Percentiles rank a stretch among this genome's conserved stretches.
phyloP scores from a whole-genome alignment of 2,113 vertebrate genomes.

The Tretioscincus oriximinensis region DNA sequence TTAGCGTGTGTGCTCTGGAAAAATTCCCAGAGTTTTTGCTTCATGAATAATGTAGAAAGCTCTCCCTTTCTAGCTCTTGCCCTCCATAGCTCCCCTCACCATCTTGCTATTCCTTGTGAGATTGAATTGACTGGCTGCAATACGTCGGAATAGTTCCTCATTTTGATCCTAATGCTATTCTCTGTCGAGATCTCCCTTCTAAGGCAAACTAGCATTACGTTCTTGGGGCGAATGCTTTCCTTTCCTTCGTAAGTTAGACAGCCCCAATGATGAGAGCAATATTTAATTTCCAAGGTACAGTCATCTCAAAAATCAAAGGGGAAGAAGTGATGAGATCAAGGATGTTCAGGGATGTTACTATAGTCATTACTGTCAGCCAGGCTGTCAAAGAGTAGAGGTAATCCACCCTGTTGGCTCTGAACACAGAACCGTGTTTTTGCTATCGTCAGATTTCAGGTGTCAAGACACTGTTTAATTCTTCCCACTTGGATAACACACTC shows the following conservation, averaged over 20 bases:
- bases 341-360: constrained; percentile 43
- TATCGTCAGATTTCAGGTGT: constrained; percentile 45
- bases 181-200: constrained; percentile 46
- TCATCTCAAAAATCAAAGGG: constrained; percentile 55
- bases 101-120: constrained; percentile 39
- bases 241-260: constrained; percentile 47
- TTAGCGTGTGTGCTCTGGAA: constrained; percentile 65
- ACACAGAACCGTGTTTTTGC: constrained; percentile 33
- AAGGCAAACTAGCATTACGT: constrained; percentile 43
- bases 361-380: constrained; percentile 60
- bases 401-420: constrained; percentile 47
- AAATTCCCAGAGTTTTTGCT: constrained; percentile 61
- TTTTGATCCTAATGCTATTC: constrained; percentile 57
- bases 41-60: constrained; percentile 71
- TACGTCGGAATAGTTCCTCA: constrained; percentile 56
- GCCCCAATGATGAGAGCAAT: constrained; percentile 48
- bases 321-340: constrained; percentile 56
- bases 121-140: constrained; percentile 55
- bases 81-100: no score
- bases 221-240: constrained; percentile 27
- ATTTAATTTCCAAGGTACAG: constrained; percentile 53
- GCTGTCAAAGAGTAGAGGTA: constrained; percentile 52
- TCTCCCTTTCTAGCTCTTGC: constrained; percentile 28
- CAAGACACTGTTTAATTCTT: constrained; percentile 31
- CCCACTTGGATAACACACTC: neutral